These are phyloP conservation scores for Liasis olivaceus DNA, from an alignment of 2,797 vertebrate genomes.

Conservation along the genomic window DNA sequence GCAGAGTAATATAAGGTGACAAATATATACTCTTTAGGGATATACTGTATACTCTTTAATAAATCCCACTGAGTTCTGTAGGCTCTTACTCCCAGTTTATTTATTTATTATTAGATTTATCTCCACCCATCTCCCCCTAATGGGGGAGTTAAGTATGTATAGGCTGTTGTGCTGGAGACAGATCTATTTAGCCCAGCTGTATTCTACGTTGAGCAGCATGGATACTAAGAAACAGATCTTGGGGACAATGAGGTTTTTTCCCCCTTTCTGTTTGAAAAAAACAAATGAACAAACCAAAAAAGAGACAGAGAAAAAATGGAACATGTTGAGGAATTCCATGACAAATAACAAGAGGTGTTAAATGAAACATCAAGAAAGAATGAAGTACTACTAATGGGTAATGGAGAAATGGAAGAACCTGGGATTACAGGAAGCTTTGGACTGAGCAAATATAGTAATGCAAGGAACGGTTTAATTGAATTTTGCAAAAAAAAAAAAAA, in stretches of 20 bases:
- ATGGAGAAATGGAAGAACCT: neutral
- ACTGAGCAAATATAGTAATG: neutral
- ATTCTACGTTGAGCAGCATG: no score
- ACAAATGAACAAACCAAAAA: neutral
- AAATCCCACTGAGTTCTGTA: neutral
- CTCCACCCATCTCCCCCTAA: no score
- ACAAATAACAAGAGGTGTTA: neutral
- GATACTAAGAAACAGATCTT: neutral
- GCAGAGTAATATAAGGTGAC: neutral
- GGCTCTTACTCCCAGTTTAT: neutral
- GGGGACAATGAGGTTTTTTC: neutral
- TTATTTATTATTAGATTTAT: no score
- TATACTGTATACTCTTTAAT: neutral
- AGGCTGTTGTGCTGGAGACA: neutral
- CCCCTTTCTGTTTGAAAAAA: neutral
- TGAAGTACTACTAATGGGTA: neutral
- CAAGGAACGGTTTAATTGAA: neutral
- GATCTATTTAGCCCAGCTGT: neutral
- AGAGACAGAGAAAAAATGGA: neutral
- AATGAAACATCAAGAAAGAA: neutral
- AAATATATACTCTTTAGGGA: neutral
- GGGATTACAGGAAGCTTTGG: neutral
- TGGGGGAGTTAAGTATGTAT: neutral
- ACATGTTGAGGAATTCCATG: neutral
- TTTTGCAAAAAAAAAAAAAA: neutral